Base-by-base conservation (phyloP, 2,888 invertebrate genomes). In the Polydrusus tereticollis region DNA sequence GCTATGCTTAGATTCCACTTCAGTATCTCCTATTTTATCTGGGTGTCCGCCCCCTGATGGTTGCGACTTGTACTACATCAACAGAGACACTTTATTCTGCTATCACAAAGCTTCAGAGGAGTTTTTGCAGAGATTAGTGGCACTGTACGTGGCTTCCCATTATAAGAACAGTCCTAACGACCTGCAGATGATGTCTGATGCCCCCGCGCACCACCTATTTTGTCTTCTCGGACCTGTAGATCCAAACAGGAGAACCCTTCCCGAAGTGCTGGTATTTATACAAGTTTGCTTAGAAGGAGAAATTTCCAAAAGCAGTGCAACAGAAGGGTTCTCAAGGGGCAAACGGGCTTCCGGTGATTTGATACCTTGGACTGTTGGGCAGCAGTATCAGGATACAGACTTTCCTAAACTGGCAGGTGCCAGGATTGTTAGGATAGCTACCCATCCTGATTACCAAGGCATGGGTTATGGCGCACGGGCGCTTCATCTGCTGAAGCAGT, bases 121-220 rank as follows among this genome's bases (percentile, higher is more conserved):
- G 1, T 99, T 99, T 85, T 87, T 99, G 8, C 97, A 98, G 79
- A 88, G 95, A 71, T 84, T 99, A 8, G 96, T 99, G 77, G 91
- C 96, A 12, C 91, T 99, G 47, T 98, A 97, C 83, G 99, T 99
- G 0, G 92, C 99, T 0, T 98, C 99, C 5, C 99, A 99, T 87
- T 99, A 99, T 84, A 99, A 99, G 92, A 99, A 99, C 87, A 95
- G 95, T 68, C 99, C 99, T 0, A 98, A 99, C 86, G 99, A 99
- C 87, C 88, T 99, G 45, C 99, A 99, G 87, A 92, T 99, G 90
- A 90, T 99, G 87, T 97, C 98, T 12, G 99, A 99, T 86, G 99
- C 99, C 14, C 99, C 99, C 0, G 98, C 98, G 0, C 99, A 99
- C 87, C 96, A 98, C 84, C 86, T 99, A 67, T 99, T 99, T 87